Conservation (phyloP, 2,888 invertebrate genomes). For the Peribatodes rhomboidaria region DNA sequence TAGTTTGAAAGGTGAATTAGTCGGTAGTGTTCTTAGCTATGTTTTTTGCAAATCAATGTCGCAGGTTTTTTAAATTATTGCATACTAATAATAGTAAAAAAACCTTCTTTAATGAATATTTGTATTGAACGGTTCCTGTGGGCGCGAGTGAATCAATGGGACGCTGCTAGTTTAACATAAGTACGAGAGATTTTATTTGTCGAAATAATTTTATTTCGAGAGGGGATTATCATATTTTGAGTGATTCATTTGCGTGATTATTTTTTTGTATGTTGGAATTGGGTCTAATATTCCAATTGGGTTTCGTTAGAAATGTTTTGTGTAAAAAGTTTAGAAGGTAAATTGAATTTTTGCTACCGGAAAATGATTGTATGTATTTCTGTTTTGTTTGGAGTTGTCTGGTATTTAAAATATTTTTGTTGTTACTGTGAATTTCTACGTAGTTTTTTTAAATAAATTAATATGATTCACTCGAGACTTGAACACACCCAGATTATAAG, state of each 20-base stretch:
- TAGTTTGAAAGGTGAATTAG: too few species aligned
- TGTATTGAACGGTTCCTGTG: too few species aligned
- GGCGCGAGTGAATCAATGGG: too few species aligned
- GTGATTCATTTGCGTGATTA: conserved; percentile 2
- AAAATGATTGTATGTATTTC: background rate
- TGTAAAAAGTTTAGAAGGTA: conserved; percentile 19
- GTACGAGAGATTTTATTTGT: conserved; percentile 42
- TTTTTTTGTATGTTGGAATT: conserved; percentile 18
- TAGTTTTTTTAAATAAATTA: background rate
- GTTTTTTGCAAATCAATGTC: too few species aligned
- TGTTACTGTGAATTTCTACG: background rate
- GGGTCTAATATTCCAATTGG: conserved; percentile 11
- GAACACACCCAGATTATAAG: too few species aligned
- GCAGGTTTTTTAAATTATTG: too few species aligned
- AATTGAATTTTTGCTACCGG: conserved; percentile 13
- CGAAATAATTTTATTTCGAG: background rate
- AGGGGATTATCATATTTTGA: background rate
- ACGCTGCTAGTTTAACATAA: too few species aligned
- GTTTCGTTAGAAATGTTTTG: conserved; percentile 18
- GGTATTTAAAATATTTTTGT: conserved; percentile 10
- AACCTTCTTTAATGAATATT: too few species aligned
- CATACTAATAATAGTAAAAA: too few species aligned
- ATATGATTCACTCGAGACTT: too few species aligned
- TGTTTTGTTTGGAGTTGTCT: conserved; percentile 4
- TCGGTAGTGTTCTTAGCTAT: too few species aligned